A percentile compares a stretch with the other conserved stretches of the same genome.
phyloP scores from a whole-genome alignment of 2,797 vertebrate genomes.

The Phrynocephalus guinanensis region DNA sequence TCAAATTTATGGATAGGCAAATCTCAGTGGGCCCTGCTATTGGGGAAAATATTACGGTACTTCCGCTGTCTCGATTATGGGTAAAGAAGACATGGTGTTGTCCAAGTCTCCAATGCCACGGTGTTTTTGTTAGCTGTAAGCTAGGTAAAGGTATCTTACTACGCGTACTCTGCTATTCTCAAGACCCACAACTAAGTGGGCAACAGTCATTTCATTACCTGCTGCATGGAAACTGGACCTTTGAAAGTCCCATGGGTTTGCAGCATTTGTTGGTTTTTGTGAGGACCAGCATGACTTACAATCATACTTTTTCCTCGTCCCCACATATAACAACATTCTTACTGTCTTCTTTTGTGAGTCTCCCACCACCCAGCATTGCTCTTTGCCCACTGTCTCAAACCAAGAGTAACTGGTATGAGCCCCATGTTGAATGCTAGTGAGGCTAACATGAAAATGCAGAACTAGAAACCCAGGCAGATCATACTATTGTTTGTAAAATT shows the following conservation, averaged over 20 bases:
- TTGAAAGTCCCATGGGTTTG: background rate
- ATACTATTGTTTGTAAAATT: constrained; percentile 1
- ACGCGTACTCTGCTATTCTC: background rate
- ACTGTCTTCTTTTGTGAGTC: background rate
- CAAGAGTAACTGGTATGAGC: background rate
- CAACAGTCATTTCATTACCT: background rate
- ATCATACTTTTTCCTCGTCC: background rate
- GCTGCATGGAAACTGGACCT: background rate
- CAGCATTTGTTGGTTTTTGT: background rate
- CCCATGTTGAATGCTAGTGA: background rate
- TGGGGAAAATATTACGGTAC: rapidly evolving
- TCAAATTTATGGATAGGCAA: background rate
- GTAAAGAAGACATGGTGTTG: background rate
- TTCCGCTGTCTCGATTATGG: background rate
- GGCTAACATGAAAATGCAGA: background rate
- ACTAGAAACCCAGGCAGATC: background rate
- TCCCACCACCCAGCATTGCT: background rate
- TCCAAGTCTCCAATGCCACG: background rate
- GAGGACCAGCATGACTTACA: background rate
- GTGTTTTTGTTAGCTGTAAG: background rate
- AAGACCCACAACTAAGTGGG: background rate
- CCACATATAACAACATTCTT: background rate
- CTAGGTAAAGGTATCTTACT: background rate
- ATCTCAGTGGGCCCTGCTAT: background rate
- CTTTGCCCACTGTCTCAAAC: background rate